Evolutionary conservation across 2,888 invertebrate genomes (phyloP), one percentile per base, ranked within the genome.

Genomic region (Andrena trimmerana): DNA sequence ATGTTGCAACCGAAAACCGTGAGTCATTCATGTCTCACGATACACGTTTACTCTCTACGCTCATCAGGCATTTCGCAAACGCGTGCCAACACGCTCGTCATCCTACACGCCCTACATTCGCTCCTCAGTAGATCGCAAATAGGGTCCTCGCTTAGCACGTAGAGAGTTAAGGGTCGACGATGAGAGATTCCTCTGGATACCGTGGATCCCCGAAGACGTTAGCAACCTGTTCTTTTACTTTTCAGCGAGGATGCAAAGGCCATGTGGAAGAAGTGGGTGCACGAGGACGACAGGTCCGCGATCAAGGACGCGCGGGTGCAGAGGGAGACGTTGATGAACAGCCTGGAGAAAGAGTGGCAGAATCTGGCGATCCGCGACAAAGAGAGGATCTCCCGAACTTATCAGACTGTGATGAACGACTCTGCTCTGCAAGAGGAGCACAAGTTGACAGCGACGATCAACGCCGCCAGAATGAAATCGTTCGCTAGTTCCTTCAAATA

Each of bases 231-330:
- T 42, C 27, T 36, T 48, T 42, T 60, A 7, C 27, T 79, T 81
- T 83, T 78, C 59, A 93, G 93, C 67, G 93, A 94, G 67, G 93
- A 93, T 62, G 93, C 93, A 2, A 93, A 90, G 78, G 84, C 78
- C 4, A 50, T 93, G 57, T 93, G 93, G 93, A 86, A 92, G 16
- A 87, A 93, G 36, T 93, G 93, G 93, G 88, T 90, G 0, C 79
- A 83, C 5, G 93, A 94, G 71, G 94, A 94, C 69, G 83, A 90
- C 16, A 80, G 79, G 33, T 84, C 90, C 10, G 72, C 83, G 20
- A 88, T 90, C 10, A 86, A 86, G 42, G 85, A 90, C 63, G 88
- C 88, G 1, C 87, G 87, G 3, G 42, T 73, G 3, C 82, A 90
- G 42, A 88, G 91, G 20, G 92, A 93, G 66, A 66, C 74, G 10